Conservation (phyloP, 2,888 invertebrate species). For the Sarcophaga subvicina region DNA sequence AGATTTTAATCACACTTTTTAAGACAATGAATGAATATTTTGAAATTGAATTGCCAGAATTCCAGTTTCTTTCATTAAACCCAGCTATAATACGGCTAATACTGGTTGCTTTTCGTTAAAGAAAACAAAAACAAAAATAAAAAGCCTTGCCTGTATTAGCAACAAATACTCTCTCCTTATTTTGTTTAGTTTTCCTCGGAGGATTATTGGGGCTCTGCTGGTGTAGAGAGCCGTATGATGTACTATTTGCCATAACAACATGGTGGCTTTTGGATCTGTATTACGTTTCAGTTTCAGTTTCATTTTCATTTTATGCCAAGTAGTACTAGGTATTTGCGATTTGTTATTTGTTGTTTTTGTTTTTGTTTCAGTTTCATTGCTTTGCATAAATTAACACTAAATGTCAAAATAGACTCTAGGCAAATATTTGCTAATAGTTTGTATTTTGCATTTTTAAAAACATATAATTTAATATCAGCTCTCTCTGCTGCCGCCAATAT, state of each 20-base stretch:
- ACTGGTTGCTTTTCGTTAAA: slow-evolving; percentile 41
- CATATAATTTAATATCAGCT: slow-evolving; percentile 64
- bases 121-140: no score
- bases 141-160: slow-evolving; percentile 9
- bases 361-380: slow-evolving; percentile 27
- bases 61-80: slow-evolving; percentile 50
- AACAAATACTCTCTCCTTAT: slow-evolving; percentile 47
- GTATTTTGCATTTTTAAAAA: slow-evolving; percentile 68
- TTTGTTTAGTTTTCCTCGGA: slow-evolving; percentile 8
- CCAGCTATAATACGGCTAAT: slow-evolving; percentile 9
- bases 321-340: neutral
- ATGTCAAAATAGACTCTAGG: slow-evolving; percentile 69
- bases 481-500: slow-evolving; percentile 7
- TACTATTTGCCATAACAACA: neutral
- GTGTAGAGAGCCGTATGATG: neutral
- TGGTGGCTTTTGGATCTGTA: neutral
- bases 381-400: slow-evolving; percentile 70
- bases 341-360: neutral
- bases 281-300: slow-evolving; percentile 48
- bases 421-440: slow-evolving; percentile 70
- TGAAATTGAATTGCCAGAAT: slow-evolving; percentile 19
- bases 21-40: slow-evolving; percentile 64
- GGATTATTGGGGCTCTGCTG: slow-evolving; percentile 24
- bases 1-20: slow-evolving; percentile 68
- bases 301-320: slow-evolving; percentile 39